These are phyloP conservation scores for Eupelmus urozonus DNA, from an alignment of 2,888 invertebrate species.

Conservation along the genomic window DNA sequence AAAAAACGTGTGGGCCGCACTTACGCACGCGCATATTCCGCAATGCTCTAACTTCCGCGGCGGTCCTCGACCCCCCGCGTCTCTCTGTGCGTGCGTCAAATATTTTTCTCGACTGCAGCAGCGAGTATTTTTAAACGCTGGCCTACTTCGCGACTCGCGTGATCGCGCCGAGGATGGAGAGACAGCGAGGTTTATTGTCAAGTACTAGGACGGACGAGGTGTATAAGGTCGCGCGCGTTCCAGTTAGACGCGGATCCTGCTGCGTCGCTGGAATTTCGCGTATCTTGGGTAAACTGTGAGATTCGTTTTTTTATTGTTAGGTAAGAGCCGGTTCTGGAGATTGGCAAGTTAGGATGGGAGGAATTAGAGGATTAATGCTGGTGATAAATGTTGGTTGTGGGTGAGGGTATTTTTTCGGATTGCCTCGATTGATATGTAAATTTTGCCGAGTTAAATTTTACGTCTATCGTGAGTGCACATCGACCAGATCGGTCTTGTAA, in stretches of 20 bases:
- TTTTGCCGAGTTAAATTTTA: too few species aligned
- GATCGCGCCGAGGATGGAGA: slow-evolving; percentile 11
- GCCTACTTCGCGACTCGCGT: slow-evolving; percentile 29
- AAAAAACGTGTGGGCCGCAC: background rate
- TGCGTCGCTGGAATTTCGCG: background rate
- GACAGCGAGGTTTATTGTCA: slow-evolving; percentile 52
- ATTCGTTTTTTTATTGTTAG: too few species aligned
- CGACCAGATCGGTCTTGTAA: too few species aligned
- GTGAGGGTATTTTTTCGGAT: too few species aligned
- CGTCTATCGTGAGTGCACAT: too few species aligned
- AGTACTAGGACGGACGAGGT: slow-evolving; percentile 49
- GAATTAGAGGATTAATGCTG: too few species aligned
- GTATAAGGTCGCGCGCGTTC: slow-evolving; percentile 26
- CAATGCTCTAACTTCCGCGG: slow-evolving; percentile 18
- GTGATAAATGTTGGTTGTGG: too few species aligned
- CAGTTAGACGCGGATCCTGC: background rate
- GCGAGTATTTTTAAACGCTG: slow-evolving; percentile 49
- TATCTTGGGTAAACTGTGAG: too few species aligned
- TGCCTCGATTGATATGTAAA: too few species aligned
- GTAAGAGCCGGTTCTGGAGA: too few species aligned
- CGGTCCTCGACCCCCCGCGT: slow-evolving; percentile 49
- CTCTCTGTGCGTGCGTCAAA: slow-evolving; percentile 11
- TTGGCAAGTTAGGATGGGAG: too few species aligned
- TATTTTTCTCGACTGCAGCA: slow-evolving; percentile 24
- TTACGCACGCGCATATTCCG: slow-evolving; percentile 6